Conservation (phyloP, 35 echinoderm and acorn worm genomes). For the Chiridota heheva region DNA sequence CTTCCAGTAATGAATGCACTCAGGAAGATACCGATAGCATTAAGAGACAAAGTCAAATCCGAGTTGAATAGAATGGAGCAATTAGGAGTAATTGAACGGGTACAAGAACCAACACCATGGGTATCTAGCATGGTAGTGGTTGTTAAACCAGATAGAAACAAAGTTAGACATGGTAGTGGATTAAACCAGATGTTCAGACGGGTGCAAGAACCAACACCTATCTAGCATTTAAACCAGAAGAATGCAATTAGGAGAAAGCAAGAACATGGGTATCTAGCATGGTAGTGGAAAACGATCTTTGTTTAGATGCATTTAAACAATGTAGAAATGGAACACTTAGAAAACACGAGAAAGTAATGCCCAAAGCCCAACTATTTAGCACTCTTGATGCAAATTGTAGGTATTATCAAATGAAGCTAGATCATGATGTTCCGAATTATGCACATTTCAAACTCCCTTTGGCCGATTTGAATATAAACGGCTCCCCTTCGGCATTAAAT, state of each 20-base stretch:
- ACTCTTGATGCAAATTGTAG: background rate
- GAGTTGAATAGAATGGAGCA: conserved; percentile 50
- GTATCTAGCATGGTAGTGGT: conserved; percentile 32
- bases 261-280: too few relatives aligned
- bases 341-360: background rate
- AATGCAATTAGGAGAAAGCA: too few relatives aligned
- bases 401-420: too few relatives aligned
- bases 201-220: too few relatives aligned
- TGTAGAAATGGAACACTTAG: too few relatives aligned
- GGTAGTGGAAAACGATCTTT: too few relatives aligned
- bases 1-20: conserved; percentile 53
- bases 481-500: conserved; percentile 33
- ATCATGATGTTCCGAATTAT: too few relatives aligned
- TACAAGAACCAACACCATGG: conserved; percentile 21
- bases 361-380: background rate
- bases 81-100: conserved; percentile 27
- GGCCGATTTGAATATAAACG: conserved; percentile 15
- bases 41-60: conserved; percentile 35
- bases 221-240: too few relatives aligned
- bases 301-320: too few relatives aligned
- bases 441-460: conserved; percentile 19
- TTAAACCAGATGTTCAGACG: too few relatives aligned
- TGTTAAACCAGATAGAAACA: conserved; percentile 3
- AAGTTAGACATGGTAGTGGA: too few relatives aligned
- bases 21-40: conserved; percentile 50